phyloP scores from a whole-genome alignment of 2,113 vertebrate genomes.

The Glaucomys volans region DNA sequence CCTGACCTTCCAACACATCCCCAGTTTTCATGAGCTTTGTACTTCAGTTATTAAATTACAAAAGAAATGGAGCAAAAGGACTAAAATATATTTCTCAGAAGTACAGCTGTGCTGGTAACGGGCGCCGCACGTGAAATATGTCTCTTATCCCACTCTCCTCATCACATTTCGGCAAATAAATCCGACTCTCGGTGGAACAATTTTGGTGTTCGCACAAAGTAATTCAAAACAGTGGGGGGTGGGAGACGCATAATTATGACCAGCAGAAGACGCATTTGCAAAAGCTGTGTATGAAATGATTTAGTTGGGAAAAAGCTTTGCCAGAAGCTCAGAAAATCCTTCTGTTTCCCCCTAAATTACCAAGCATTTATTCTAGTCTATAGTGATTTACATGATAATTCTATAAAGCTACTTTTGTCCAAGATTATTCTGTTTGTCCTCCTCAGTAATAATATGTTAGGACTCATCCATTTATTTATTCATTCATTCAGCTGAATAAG shows the following conservation, averaged over 20 bases:
- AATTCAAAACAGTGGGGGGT: constrained; percentile 73
- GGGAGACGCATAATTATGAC: constrained; percentile 26
- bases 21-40: constrained; percentile 74
- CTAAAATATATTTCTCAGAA: constrained; percentile 75
- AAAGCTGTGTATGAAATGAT: constrained; percentile 62
- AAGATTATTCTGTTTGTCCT: constrained; percentile 68
- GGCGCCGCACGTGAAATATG: background rate
- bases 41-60: constrained; percentile 75
- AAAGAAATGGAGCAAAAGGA: constrained; percentile 68
- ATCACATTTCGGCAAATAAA: constrained; percentile 80
- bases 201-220: constrained; percentile 76
- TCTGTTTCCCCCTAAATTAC: constrained; percentile 58
- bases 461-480: background rate
- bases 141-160: constrained; percentile 66
- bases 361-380: constrained; percentile 55
- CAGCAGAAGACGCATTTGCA: constrained; percentile 69
- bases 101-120: constrained; percentile 58
- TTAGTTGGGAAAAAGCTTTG: constrained; percentile 61
- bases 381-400: constrained; percentile 66
- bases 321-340: constrained; percentile 62
- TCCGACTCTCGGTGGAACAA: constrained; percentile 64
- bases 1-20: constrained; percentile 72
- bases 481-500: background rate
- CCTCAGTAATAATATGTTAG: constrained; percentile 11
- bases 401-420: constrained; percentile 48